Evolutionary conservation across 2,888 invertebrate genomes (phyloP).

Genomic region (Tinea pellionella): DNA sequence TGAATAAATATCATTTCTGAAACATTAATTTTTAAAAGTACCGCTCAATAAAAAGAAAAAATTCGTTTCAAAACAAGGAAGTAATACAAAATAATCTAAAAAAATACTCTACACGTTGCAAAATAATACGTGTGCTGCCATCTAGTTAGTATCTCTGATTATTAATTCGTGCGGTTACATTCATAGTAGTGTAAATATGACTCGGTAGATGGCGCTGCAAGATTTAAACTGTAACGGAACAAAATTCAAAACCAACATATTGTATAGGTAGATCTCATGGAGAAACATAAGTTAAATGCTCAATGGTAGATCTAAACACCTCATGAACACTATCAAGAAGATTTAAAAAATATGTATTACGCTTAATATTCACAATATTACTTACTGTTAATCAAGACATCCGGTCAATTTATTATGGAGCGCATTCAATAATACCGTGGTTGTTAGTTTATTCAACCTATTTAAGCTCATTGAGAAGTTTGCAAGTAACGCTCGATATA

Average conservation of each 20-base stretch:
- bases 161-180: neutral
- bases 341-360: too few relatives aligned
- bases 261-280: too few relatives aligned
- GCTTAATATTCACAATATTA: neutral
- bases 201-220: neutral
- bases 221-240: neutral
- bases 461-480: slow-evolving; percentile 10
- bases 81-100: too few relatives aligned
- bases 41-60: too few relatives aligned
- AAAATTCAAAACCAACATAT: too few relatives aligned
- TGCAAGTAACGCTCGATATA: slow-evolving; percentile 1
- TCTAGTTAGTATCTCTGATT: neutral
- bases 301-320: too few relatives aligned
- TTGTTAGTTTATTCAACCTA: slow-evolving; percentile 10
- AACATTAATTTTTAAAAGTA: too few relatives aligned
- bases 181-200: neutral
- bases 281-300: too few relatives aligned
- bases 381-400: neutral
- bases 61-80: too few relatives aligned
- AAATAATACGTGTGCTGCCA: neutral
- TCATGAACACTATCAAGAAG: too few relatives aligned
- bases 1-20: too few relatives aligned
- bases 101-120: too few relatives aligned
- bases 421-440: neutral
- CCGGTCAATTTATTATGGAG: slow-evolving; percentile 2